Percentiles rank a stretch among this genome's conserved stretches.
Conservation (phyloP, 1,140 invertebrate genomes). For the Eciton burchellii region DNA sequence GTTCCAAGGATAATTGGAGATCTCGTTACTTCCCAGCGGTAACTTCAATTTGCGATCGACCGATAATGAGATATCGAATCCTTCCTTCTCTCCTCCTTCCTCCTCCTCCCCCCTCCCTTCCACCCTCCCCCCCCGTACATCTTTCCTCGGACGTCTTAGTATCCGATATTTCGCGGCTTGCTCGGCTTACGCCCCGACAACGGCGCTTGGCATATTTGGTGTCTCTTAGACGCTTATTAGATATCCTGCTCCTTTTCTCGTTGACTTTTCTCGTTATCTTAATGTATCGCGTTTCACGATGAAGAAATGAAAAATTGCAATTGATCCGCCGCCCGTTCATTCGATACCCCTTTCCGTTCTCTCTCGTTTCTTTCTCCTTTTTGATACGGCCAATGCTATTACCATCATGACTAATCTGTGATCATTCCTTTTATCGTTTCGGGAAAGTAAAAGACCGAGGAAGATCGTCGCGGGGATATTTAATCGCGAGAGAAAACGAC, state of each 20-base stretch:
- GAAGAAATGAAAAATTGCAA: constrained; percentile 12
- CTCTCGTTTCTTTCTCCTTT: too few relatives aligned
- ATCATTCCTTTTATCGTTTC: background rate
- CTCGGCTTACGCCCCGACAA: constrained; percentile 27
- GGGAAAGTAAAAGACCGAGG: background rate
- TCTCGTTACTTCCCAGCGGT: constrained; percentile 75
- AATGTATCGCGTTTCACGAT: constrained; percentile 31
- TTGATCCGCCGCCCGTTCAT: background rate
- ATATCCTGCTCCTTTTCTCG: constrained; percentile 12
- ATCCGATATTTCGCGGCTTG: constrained; percentile 23
- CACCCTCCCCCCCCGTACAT: constrained; percentile 19
- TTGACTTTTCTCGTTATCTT: background rate
- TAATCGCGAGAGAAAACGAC: background rate
- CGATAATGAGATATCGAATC: constrained; percentile 78
- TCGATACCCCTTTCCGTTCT: too few relatives aligned
- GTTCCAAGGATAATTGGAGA: constrained; percentile 78
- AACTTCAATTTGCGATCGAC: constrained; percentile 75
- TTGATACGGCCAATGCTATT: background rate
- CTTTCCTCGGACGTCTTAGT: constrained; percentile 31
- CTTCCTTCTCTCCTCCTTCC: constrained; percentile 14
- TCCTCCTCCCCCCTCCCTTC: constrained; percentile 6
- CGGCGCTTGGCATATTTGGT: constrained; percentile 1
- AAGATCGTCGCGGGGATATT: too few relatives aligned
- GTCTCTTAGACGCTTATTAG: constrained; percentile 35
- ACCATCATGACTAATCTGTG: background rate